A percentile compares a stretch with the other conserved stretches of the same genome.
Evolutionary conservation across 2,113 vertebrate species (phyloP).

Genomic region (Heterocephalus glaber): DNA sequence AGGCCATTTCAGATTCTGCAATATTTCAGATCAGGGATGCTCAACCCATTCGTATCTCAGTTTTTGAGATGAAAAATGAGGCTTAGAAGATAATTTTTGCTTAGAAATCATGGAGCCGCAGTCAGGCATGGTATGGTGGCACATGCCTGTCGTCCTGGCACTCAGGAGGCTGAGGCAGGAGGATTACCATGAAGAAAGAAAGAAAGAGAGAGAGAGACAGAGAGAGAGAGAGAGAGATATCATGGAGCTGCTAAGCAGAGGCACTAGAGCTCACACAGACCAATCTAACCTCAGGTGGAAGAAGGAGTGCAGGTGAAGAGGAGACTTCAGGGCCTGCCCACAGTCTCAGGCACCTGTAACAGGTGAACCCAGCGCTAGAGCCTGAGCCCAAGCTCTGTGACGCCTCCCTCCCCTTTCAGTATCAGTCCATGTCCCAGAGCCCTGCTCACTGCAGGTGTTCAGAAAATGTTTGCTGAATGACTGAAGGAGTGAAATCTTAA

Average conservation of each 20-base stretch:
- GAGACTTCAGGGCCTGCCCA: not conserved
- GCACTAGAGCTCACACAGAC: not conserved
- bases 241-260: not conserved
- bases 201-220: not conserved
- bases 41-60: not conserved
- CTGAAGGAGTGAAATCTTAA: not conserved
- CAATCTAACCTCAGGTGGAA: not conserved
- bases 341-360: not conserved
- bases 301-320: not conserved
- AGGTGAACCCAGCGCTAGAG: not conserved
- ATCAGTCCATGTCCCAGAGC: not conserved
- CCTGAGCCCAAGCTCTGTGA: not conserved
- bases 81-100: not conserved
- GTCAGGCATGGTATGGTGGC: not conserved
- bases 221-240: no score
- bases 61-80: not conserved
- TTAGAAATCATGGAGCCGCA: not conserved
- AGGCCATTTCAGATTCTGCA: not conserved
- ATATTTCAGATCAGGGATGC: not conserved
- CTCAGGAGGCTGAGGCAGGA: not conserved
- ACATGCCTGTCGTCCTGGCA: not conserved
- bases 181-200: not conserved
- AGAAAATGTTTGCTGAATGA: not conserved
- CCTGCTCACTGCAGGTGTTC: not conserved
- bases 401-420: not conserved